Conservation (phyloP, 2,888 invertebrate species). For the Abscondita cerata region DNA sequence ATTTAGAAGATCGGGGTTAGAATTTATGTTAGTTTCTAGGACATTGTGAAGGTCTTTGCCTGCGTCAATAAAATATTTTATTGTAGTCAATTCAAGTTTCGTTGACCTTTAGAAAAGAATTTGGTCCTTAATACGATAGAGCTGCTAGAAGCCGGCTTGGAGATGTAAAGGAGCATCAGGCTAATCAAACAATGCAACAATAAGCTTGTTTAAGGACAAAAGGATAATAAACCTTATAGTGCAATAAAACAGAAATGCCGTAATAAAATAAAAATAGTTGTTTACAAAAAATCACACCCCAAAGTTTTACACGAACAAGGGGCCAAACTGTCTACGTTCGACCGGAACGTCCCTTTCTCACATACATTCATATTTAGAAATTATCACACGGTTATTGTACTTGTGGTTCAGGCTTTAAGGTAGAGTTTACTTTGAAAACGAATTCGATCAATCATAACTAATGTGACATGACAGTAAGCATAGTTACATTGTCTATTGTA, state of each 20-base stretch:
- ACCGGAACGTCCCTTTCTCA: conserved; percentile 53
- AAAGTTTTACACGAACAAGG: conserved; percentile 52
- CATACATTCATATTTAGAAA: conserved; percentile 40
- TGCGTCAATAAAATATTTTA: conserved; percentile 5
- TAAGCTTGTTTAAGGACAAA: conserved; percentile 50
- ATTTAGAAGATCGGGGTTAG: conserved; percentile 2
- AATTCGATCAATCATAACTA: conserved; percentile 58
- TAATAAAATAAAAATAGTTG: conserved; percentile 46
- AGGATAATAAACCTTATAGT: conserved; percentile 45
- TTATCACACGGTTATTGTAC: conserved; percentile 42
- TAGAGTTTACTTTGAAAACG: conserved; percentile 42
- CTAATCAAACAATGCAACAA: conserved; percentile 41
- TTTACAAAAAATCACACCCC: conserved; percentile 52
- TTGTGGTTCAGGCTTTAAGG: conserved; percentile 45
- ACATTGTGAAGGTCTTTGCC: conserved; percentile 3
- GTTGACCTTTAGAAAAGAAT: conserved; percentile 6
- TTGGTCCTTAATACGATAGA: background rate
- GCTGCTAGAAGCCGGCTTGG: too few relatives aligned
- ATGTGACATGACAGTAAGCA: conserved; percentile 60
- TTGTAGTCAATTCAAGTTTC: conserved; percentile 8
- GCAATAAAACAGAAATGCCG: conserved; percentile 50
- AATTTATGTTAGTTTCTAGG: conserved; percentile 5
- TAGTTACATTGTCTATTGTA: conserved; percentile 60
- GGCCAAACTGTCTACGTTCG: conserved; percentile 54
- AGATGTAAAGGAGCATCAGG: conserved; percentile 7